These are phyloP conservation scores for Pseudococcus viburni DNA, from an alignment of 2,888 invertebrate genomes.

Conservation along the genomic window DNA sequence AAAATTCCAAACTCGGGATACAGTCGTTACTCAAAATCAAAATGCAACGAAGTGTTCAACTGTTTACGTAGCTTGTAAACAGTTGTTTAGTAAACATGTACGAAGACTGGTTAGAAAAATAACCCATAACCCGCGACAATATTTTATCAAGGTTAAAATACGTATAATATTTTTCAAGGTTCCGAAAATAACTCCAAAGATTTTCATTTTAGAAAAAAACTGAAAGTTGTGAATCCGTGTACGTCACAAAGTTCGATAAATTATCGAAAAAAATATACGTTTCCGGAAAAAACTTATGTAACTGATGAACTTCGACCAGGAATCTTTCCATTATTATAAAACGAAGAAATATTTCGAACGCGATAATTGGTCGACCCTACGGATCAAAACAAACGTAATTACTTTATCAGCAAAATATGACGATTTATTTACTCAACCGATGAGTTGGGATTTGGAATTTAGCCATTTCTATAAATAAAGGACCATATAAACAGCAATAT, in stretches of 20 bases:
- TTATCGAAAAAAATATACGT: conserved; percentile 6
- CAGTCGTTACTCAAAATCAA: too few species aligned
- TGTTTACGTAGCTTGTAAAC: neutral
- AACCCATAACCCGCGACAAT: conserved; percentile 15
- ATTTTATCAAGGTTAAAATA: conserved; percentile 27
- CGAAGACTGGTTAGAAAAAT: neutral
- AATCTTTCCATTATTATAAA: neutral
- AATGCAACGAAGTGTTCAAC: too few species aligned
- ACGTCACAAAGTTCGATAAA: conserved; percentile 22
- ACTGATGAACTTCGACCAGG: neutral
- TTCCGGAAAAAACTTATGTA: conserved; percentile 27
- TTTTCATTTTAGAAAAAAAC: conserved; percentile 34
- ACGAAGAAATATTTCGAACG: neutral
- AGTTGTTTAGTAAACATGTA: conserved; percentile 13
- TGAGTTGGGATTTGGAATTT: conserved; percentile 23
- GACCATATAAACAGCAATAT: neutral
- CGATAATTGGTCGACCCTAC: neutral
- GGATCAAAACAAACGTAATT: conserved; percentile 36
- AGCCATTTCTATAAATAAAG: conserved; percentile 47
- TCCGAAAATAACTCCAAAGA: neutral
- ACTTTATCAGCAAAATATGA: conserved; percentile 44
- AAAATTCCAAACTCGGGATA: too few species aligned
- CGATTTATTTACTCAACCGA: conserved; percentile 32
- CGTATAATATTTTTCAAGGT: neutral
- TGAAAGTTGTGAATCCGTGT: neutral